A percentile compares a stretch with the other conserved stretches of the same genome.
phyloP scores from a whole-genome alignment of 2,797 vertebrate species.

The Sebastolobus altivelis region DNA sequence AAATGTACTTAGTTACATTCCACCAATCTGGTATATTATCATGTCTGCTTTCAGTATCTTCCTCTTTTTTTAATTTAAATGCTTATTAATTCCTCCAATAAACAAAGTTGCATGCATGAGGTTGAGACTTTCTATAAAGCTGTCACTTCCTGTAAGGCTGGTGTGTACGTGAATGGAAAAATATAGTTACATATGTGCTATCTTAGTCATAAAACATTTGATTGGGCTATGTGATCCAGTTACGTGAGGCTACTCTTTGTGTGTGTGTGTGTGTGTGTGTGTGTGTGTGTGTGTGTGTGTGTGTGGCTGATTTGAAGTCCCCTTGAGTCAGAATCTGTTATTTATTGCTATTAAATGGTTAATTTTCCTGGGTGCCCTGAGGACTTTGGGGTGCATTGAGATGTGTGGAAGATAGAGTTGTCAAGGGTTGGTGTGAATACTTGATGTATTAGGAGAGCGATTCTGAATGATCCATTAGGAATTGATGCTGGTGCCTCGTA shows the following conservation, averaged over 20 bases:
- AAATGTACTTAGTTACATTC: slow-evolving; percentile 1
- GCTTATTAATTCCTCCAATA: neutral
- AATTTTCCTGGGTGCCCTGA: slow-evolving; percentile 81
- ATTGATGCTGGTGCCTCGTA: slow-evolving; percentile 24
- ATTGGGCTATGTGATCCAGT: slow-evolving; percentile 54
- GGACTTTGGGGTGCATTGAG: slow-evolving; percentile 79
- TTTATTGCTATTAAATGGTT: slow-evolving; percentile 87
- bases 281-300: slow-evolving; percentile 22
- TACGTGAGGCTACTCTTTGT: slow-evolving; percentile 24
- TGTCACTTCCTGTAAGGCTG: neutral
- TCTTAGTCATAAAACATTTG: slow-evolving; percentile 58
- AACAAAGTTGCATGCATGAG: slow-evolving; percentile 1
- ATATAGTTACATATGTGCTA: slow-evolving; percentile 37
- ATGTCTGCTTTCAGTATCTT: neutral
- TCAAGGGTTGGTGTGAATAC: slow-evolving; percentile 67
- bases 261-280: slow-evolving; percentile 31
- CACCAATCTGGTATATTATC: neutral
- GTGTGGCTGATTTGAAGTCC: slow-evolving; percentile 77
- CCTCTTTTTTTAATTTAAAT: neutral
- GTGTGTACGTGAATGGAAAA: neutral
- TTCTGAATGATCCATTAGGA: slow-evolving; percentile 59
- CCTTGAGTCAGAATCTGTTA: slow-evolving; percentile 80
- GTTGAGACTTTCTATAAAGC: slow-evolving; percentile 4
- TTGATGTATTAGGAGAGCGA: slow-evolving; percentile 76
- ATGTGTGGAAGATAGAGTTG: slow-evolving; percentile 80